Evolutionary conservation across 2,113 vertebrate species (phyloP), one percentile per base, ranked within the genome.

Genomic region (Rhipidura dahli): DNA sequence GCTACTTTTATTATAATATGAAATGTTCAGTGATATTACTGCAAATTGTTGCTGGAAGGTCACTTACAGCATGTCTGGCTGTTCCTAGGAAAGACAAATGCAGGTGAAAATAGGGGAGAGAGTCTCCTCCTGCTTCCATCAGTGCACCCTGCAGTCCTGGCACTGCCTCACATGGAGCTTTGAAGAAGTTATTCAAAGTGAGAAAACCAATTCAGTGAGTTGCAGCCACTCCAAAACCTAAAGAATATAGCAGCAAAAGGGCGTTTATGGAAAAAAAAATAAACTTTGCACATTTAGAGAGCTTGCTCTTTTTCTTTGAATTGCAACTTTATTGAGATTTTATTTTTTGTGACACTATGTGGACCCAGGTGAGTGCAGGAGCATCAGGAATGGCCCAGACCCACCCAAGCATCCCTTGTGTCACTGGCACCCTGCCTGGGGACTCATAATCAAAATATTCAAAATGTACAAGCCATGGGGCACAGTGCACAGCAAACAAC

Each of bases 401-500:
- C 7, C 3, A 11, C 63, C 24, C 83, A 92, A 71, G 35, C 24
- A 78, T 44, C 76, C 82, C 35, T 82, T 71, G 57, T 86, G 63
- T 37, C 45, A 7, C 42, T 95, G 95, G 82, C 37, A 51, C 5
- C 26, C 40, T 71, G 79, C 92, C 90, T 26, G 44, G 39, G 27
- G n/a, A 87, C 69, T 78, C 69, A 87, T 81, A 82, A 89, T 44
- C 50, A 75, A 94, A 87, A 50, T 3, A 5, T 71, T 83, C 73
- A 81, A 87, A 84, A 39, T 0, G 2, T 65, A 83, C 76, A 95
- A 94, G 63, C 40, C 77, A 57, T 13, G 30, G 85, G 82, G 66
- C 5, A 1, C 82, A 89, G 61, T 73, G 75, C 51, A 95, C 93
- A 82, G 94, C 92, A 94, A 94, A 95, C 53, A 72, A 70, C 26